Conservation (phyloP, 2,113 vertebrate genomes). For the Castor canadensis region DNA sequence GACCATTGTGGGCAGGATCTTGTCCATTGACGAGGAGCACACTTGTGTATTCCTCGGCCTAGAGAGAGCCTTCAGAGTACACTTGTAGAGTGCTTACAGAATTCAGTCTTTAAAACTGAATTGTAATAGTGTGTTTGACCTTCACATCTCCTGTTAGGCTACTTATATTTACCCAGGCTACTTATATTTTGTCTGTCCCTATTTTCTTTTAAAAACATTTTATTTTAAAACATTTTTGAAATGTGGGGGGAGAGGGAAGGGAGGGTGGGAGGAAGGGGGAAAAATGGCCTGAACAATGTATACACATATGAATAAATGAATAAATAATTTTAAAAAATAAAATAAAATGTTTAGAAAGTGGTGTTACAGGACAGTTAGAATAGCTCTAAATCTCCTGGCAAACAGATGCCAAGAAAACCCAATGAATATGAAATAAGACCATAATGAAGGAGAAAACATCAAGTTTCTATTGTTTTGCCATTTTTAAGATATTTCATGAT, state of each 20-base stretch:
- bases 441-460: no score
- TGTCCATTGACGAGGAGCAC: background rate
- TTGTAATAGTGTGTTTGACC: background rate
- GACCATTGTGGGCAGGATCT: background rate
- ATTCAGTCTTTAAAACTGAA: background rate
- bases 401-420: background rate
- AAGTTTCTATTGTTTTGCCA: background rate
- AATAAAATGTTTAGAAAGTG: background rate
- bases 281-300: no score
- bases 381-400: slow-evolving; percentile 15
- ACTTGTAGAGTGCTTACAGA: background rate
- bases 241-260: no score
- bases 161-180: background rate
- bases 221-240: no score
- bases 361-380: background rate
- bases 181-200: background rate
- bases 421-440: background rate
- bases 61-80: background rate
- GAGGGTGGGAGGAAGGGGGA: no score
- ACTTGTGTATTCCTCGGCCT: background rate
- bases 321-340: no score
- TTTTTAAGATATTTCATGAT: background rate
- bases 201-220: no score
- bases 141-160: background rate
- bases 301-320: background rate